phyloP scores from a whole-genome alignment of 2,113 vertebrate species.

The Heptranchias perlo region DNA sequence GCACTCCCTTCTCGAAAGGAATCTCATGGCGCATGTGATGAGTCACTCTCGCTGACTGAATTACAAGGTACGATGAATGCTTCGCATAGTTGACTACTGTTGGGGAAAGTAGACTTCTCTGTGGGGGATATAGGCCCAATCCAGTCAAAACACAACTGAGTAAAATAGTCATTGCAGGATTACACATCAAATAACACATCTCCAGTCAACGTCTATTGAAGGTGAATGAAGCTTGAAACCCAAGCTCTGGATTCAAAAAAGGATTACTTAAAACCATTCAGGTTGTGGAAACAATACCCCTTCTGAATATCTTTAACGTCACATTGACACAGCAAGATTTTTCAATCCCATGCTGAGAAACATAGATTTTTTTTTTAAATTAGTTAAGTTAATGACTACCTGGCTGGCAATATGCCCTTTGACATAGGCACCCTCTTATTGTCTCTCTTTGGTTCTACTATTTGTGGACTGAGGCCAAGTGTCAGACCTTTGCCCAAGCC shows the following conservation, averaged over 20 bases:
- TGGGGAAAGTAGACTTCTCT: background rate
- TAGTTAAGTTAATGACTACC: background rate
- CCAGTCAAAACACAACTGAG: background rate
- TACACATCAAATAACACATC: background rate
- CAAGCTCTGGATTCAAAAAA: background rate
- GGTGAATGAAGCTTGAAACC: background rate
- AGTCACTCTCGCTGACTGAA: background rate
- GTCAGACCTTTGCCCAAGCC: background rate
- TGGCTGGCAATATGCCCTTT: background rate
- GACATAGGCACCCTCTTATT: background rate
- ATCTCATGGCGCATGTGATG: background rate
- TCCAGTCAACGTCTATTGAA: background rate
- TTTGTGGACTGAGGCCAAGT: background rate
- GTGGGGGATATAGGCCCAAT: background rate
- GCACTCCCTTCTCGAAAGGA: background rate
- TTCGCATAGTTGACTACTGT: background rate
- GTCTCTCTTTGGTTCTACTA: background rate
- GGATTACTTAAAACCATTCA: slow-evolving; percentile 11
- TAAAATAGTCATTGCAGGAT: background rate
- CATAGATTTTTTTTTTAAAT: background rate
- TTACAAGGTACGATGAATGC: background rate
- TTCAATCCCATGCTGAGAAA: background rate
- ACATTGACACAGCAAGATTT: background rate
- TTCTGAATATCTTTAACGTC: background rate
- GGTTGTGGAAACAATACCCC: background rate